A percentile compares a stretch with the other conserved stretches of the same genome.
phyloP scores from a whole-genome alignment of 2,797 vertebrate species.

The Leucoraja ocellata region DNA sequence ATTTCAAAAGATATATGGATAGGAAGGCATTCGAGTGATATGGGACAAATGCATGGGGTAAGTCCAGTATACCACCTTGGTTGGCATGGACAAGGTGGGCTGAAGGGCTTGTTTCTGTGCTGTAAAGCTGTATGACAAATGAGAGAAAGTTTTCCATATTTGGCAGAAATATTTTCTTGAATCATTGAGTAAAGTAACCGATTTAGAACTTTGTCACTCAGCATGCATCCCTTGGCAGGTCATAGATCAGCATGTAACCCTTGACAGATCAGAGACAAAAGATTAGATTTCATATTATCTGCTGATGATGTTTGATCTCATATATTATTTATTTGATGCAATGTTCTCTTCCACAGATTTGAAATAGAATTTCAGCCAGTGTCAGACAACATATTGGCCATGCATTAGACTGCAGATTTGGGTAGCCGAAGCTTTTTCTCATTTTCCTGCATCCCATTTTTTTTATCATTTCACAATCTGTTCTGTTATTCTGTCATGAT shows the following conservation, averaged over 20 bases:
- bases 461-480: not conserved
- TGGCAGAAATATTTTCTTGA: not conserved
- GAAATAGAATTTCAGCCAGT: not conserved
- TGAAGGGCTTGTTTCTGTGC: no score
- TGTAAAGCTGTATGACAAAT: no score
- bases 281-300: not conserved
- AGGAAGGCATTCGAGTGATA: no score
- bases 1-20: no score
- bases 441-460: not conserved
- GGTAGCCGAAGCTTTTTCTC: not conserved
- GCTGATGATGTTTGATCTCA: not conserved
- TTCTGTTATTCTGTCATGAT: not conserved
- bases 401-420: not conserved
- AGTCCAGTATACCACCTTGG: no score
- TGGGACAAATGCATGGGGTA: no score
- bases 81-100: no score
- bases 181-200: not conserved
- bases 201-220: not conserved
- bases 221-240: not conserved
- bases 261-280: not conserved
- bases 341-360: not conserved
- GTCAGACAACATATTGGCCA: not conserved
- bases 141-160: not conserved
- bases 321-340: not conserved
- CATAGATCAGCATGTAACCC: not conserved